A percentile compares a stretch with the other conserved stretches of the same genome.
Evolutionary conservation across 2,113 vertebrate species (phyloP).

Genomic region (Epinephelus fuscoguttatus): DNA sequence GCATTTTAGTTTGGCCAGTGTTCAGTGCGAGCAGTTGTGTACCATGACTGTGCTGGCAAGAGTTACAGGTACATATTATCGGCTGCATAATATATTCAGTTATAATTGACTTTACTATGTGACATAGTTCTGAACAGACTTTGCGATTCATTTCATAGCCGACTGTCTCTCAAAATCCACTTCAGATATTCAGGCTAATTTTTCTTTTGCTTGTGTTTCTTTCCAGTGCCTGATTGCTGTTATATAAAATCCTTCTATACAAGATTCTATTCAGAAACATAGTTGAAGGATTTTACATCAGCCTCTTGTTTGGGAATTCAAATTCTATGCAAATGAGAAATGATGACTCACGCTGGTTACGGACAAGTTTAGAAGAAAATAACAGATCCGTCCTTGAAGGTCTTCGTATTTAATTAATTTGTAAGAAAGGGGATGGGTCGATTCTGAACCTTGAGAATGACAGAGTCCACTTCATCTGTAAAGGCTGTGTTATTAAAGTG

Average conservation of each 20-base stretch:
- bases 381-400: neutral
- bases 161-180: neutral
- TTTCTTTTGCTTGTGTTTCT: neutral
- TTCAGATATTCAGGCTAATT: constrained; percentile 7
- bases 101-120: neutral
- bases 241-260: neutral
- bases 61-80: constrained; percentile 10
- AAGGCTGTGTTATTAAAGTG: constrained; percentile 25
- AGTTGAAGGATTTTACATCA: constrained; percentile 2
- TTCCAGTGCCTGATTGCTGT: neutral
- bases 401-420: constrained; percentile 35
- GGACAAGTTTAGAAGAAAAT: constrained; percentile 21
- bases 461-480: neutral
- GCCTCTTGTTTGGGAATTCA: constrained; percentile 12
- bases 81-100: neutral
- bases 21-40: constrained; percentile 56
- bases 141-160: neutral
- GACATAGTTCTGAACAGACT: neutral
- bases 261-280: constrained; percentile 2
- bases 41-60: constrained; percentile 63
- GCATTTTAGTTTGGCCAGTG: constrained; percentile 40
- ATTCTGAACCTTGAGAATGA: neutral
- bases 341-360: constrained; percentile 51
- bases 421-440: neutral
- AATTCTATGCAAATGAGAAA: constrained; percentile 44